These are phyloP conservation scores for Philotrypesis tridentata DNA, from an alignment of 1,140 invertebrate genomes.

Conservation along the genomic window DNA sequence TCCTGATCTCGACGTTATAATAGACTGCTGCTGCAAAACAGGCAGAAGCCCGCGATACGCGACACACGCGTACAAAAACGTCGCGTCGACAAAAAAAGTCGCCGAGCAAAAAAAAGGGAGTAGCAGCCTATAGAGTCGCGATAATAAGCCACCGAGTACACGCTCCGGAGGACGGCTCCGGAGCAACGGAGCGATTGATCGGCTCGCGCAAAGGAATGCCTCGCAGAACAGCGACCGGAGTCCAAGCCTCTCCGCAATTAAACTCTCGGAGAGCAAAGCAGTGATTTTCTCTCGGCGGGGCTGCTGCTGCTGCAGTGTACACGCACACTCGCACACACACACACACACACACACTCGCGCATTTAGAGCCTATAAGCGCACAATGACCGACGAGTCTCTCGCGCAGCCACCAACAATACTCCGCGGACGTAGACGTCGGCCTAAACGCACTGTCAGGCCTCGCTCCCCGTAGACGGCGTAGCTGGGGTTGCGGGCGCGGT, in stretches of 20 bases:
- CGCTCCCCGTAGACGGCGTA: background rate
- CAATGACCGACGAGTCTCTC: constrained; percentile 27
- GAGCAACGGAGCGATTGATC: background rate
- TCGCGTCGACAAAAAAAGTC: background rate
- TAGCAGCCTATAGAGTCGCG: background rate
- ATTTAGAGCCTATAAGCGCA: background rate
- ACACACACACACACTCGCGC: background rate
- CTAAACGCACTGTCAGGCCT: background rate
- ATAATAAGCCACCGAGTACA: too few species aligned
- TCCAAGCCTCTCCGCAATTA: background rate
- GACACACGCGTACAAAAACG: background rate
- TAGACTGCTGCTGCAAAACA: background rate
- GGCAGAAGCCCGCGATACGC: background rate
- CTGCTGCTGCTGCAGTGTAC: too few species aligned
- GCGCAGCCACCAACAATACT: too few species aligned
- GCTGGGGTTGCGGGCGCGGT: background rate
- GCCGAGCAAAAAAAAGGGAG: background rate
- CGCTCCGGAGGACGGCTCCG: background rate
- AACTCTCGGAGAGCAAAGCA: background rate
- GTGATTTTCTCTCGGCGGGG: background rate
- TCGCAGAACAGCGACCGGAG: background rate
- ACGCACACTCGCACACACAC: background rate
- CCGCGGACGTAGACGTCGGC: background rate
- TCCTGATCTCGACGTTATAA: too few species aligned
- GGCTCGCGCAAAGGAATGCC: background rate